These are phyloP conservation scores for Scolanthus callimorphus DNA, from an alignment of 92 coral and sea anemone species.

Conservation along the genomic window DNA sequence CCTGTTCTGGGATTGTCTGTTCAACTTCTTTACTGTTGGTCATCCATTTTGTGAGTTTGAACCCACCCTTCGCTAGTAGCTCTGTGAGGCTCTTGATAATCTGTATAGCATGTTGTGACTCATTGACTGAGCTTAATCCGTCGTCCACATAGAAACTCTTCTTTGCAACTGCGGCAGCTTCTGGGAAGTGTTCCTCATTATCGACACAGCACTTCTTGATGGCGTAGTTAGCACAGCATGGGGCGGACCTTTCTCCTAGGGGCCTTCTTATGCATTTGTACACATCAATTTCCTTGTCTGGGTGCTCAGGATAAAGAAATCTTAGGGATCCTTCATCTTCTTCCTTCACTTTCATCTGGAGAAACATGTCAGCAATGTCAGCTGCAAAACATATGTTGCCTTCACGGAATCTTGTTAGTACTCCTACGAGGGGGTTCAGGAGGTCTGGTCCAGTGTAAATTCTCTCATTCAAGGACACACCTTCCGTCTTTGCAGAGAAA, in stretches of 20 bases:
- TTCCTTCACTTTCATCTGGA: constrained; percentile 37
- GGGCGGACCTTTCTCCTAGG: neutral
- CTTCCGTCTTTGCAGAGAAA: constrained; percentile 1
- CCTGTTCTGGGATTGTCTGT: neutral
- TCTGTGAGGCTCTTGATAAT: neutral
- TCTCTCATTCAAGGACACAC: constrained; percentile 7
- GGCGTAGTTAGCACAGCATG: neutral
- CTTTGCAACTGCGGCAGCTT: neutral
- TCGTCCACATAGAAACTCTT: neutral
- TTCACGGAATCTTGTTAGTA: constrained; percentile 4
- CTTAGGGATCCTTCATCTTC: constrained; percentile 26
- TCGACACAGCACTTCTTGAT: neutral
- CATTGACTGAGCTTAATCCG: neutral
- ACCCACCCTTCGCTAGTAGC: neutral
- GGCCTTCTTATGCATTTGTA: neutral
- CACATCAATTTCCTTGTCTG: neutral
- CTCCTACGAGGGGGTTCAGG: constrained; percentile 3
- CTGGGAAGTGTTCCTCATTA: neutral
- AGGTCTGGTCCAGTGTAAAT: constrained; percentile 12
- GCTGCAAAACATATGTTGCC: constrained; percentile 9
- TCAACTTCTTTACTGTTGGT: neutral
- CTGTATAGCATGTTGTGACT: neutral
- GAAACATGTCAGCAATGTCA: constrained; percentile 37
- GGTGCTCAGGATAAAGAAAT: neutral
- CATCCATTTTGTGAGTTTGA: neutral